Percentiles rank a stretch among this genome's conserved stretches.
Conservation (phyloP, 2,888 invertebrate species). For the Drosophila leonis region DNA sequence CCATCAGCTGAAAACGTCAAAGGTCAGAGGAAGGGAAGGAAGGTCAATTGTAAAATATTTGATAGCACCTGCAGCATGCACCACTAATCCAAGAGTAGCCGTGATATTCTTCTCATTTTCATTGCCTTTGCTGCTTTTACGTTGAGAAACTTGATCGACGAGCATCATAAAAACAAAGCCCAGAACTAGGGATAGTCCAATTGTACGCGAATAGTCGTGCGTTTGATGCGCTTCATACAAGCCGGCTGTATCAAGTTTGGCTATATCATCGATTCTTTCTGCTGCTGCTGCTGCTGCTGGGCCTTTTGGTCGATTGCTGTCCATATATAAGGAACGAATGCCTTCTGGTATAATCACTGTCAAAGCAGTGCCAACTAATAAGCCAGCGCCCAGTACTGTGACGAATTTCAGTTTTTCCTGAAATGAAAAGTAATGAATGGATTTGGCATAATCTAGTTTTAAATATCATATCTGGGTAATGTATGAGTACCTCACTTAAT, state of each 20-base stretch:
- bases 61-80: slow-evolving; percentile 95
- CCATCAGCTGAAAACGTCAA: slow-evolving; percentile 92
- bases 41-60: background rate
- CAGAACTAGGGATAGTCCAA: slow-evolving; percentile 96
- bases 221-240: slow-evolving; percentile 44
- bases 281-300: background rate
- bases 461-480: slow-evolving; percentile 56
- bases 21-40: slow-evolving; percentile 35
- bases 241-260: background rate
- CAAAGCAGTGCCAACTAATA: slow-evolving; percentile 98
- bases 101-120: slow-evolving; percentile 92
- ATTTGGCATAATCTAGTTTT: background rate
- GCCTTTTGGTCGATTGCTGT: slow-evolving; percentile 51
- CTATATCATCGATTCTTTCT: background rate
- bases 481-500: slow-evolving; percentile 93
- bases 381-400: slow-evolving; percentile 98
- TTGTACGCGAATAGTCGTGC: slow-evolving; percentile 85
- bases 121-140: slow-evolving; percentile 84
- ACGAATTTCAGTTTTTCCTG: slow-evolving; percentile 97
- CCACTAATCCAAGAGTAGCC: slow-evolving; percentile 98
- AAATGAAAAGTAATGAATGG: background rate
- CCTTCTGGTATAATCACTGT: slow-evolving; percentile 99
- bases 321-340: slow-evolving; percentile 91
- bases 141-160: slow-evolving; percentile 92
- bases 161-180: slow-evolving; percentile 99